Evolutionary conservation across 2,888 invertebrate genomes (phyloP).

Genomic region (Nematopogon swammerdamellus): DNA sequence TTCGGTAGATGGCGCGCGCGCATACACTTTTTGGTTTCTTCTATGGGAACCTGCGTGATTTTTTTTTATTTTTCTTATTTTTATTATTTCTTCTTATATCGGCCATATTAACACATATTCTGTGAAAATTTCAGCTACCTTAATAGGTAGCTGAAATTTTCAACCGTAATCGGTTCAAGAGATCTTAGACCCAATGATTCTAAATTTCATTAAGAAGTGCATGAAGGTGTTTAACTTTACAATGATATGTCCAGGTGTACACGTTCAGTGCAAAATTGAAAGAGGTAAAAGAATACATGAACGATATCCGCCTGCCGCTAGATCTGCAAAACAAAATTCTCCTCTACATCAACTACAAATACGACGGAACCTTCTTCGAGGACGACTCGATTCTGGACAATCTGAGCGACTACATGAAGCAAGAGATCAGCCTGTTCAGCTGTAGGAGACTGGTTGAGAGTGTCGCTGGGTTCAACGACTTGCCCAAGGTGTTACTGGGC

Average conservation of each 20-base stretch:
- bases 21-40: too few relatives aligned
- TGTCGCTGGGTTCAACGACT: conserved; percentile 49
- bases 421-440: conserved; percentile 54
- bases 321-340: conserved; percentile 24
- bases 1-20: too few relatives aligned
- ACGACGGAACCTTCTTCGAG: conserved; percentile 27
- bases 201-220: too few relatives aligned
- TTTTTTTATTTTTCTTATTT: too few relatives aligned
- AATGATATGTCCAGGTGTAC: conserved; percentile 13
- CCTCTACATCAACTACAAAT: conserved; percentile 28
- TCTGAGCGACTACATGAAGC: conserved; percentile 37
- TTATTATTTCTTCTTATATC: too few relatives aligned
- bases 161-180: too few relatives aligned
- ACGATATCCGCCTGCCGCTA: conserved; percentile 20
- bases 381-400: conserved; percentile 26
- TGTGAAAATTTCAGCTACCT: too few relatives aligned
- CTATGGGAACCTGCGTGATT: too few relatives aligned
- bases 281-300: conserved; percentile 26
- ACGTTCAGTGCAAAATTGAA: conserved; percentile 22
- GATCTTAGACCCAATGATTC: too few relatives aligned
- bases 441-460: conserved; percentile 52
- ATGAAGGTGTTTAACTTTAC: too few relatives aligned
- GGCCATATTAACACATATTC: too few relatives aligned
- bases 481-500: conserved; percentile 44
- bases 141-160: too few relatives aligned